phyloP scores from a whole-genome alignment of 2,888 invertebrate species.

The Amiota mariae region DNA sequence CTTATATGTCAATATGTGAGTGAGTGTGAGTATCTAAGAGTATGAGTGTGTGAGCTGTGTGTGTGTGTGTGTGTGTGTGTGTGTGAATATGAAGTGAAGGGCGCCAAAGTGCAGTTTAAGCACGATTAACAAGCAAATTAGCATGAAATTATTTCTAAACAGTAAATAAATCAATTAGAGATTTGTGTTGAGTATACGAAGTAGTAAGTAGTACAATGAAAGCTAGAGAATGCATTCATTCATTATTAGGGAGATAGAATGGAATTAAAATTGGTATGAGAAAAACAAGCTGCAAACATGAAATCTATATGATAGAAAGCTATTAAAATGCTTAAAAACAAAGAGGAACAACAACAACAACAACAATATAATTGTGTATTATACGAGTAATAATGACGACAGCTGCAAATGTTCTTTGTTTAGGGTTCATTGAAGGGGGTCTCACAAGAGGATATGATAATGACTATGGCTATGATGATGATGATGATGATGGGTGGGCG shows the following conservation, averaged over 20 bases:
- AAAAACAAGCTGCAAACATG: constrained; percentile 29
- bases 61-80: background rate
- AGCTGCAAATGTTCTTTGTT: constrained; percentile 1
- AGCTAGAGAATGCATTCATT: too few species aligned
- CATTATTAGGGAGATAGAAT: constrained; percentile 34
- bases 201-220: too few species aligned
- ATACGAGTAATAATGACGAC: background rate
- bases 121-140: constrained; percentile 64
- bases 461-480: background rate
- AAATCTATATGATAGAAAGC: constrained; percentile 15
- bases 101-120: constrained; percentile 37
- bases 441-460: background rate
- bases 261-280: constrained; percentile 31
- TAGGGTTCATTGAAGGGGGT: background rate
- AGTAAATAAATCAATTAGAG: constrained; percentile 63
- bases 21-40: background rate
- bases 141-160: constrained; percentile 63
- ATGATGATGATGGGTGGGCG: background rate
- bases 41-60: background rate
- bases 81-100: background rate
- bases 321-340: constrained; percentile 14
- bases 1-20: too few species aligned
- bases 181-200: too few species aligned
- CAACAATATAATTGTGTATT: background rate
- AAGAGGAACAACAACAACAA: constrained; percentile 7